Base-by-base conservation (phyloP, 2,113 vertebrate genomes). In the Pungitius pungitius region DNA sequence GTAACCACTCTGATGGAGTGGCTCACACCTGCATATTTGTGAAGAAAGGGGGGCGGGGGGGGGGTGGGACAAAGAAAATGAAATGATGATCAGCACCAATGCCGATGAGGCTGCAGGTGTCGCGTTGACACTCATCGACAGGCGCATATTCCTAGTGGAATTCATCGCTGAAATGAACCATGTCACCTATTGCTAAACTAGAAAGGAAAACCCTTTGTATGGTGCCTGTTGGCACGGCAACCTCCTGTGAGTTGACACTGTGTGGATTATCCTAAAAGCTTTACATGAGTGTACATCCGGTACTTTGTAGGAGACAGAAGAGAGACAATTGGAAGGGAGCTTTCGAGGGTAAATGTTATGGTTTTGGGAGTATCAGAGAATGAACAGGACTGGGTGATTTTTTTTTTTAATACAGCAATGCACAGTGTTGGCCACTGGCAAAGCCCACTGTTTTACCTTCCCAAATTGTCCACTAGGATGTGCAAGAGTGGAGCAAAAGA, bases 21-120 rank as follows among this genome's bases (percentile, higher is more conserved):
- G 43, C 84, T n/a, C 63, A 82, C 89, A 91, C 86, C 90, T 89
- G 89, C 89, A 83, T 76, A 86, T 70, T 84, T 83, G 85, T 3
- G 10, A 54, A 67, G 81, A 61, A 63, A 56, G 82, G 70, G 40
- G 22, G 39, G 22, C 61, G 56, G 82, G 70, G 40, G 22, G 39
- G 22, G 62, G 56, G 55, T 71, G 35, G n/a, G n/a, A n/a, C n/a
- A n/a, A 52, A 26, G 63, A 33, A 33, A 39, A 73, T 73, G 35
- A 71, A 66, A 85, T 73, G 33, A 87, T 74, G 72, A 70, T 71
- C 71, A 37, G 42, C 40, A 75, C 18, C 73, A 22, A 81, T 72
- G 73, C 30, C 26, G 8, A 27, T 1, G 13, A 26, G 82, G 70
- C 83, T 86, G 79, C 83, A 86, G 88, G 82, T 88, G 88, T 81